phyloP scores from a whole-genome alignment of 2,888 invertebrate species.

The Drosophila melanosoma region DNA sequence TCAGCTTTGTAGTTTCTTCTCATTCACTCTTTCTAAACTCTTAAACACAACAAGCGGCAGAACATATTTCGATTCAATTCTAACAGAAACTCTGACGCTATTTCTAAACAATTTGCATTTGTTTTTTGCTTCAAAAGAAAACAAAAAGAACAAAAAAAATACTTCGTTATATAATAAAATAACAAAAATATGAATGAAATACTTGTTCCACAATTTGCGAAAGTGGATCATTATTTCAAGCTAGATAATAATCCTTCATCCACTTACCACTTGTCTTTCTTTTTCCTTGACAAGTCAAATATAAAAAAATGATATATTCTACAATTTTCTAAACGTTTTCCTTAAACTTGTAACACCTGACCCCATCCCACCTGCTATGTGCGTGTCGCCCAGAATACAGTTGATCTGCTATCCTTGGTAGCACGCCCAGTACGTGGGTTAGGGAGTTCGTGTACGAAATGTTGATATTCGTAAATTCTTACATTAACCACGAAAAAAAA shows the following conservation, averaged over 20 bases:
- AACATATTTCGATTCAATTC: conserved; percentile 33
- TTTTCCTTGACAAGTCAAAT: conserved; percentile 39
- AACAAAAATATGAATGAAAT: conserved; percentile 64
- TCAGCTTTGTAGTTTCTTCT: conserved; percentile 75
- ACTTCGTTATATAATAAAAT: conserved; percentile 51
- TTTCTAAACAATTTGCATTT: conserved; percentile 76
- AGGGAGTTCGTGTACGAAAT: conserved; percentile 43
- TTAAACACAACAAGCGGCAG: conserved; percentile 43
- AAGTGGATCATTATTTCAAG: conserved; percentile 59
- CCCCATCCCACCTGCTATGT: conserved; percentile 16
- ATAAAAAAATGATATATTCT: conserved; percentile 36
- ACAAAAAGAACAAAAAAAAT: conserved; percentile 52
- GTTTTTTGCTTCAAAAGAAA: conserved; percentile 68
- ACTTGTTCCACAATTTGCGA: conserved; percentile 62
- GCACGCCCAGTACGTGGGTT: conserved; percentile 7
- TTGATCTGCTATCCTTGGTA: conserved; percentile 59
- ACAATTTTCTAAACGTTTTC: conserved; percentile 59
- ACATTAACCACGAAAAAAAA: conserved; percentile 50
- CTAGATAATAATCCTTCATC: conserved; percentile 46
- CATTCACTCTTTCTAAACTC: conserved; percentile 62
- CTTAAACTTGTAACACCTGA: conserved; percentile 22
- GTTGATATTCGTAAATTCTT: conserved; percentile 65
- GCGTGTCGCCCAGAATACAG: conserved; percentile 40
- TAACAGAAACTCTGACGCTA: conserved; percentile 65
- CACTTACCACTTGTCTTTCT: conserved; percentile 64